Base-by-base conservation (phyloP, 1,140 invertebrate species). In the Heliconius hewitsoni region DNA sequence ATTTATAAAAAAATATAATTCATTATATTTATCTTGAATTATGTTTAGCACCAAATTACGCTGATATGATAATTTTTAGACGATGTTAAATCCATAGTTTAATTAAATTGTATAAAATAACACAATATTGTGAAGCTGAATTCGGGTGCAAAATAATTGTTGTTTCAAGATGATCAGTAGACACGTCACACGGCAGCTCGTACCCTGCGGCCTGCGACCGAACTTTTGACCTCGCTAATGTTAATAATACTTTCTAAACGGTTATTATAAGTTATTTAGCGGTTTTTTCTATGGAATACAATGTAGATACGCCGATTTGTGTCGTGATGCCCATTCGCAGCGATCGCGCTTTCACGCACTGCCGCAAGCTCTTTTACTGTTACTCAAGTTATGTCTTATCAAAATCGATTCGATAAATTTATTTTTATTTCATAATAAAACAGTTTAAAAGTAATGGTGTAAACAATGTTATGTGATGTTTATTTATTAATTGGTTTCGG, bases 201-300 rank as follows among this genome's bases (percentile, higher is more conserved):
- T 81, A 85, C 83, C 83, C 70, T 74, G 75, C 72, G 77, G 75
- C 83, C 70, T 77, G 73, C 72, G 77, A 77, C 84, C 81, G 85
- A 82, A 87, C 89, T 83, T 85, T 84, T 87, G 85, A 89, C 87
- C 88, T 82, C 84, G 76, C 81, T 86, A 86, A 88, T 90, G 84
- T 85, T 86, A 86, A 86, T 87, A 87, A 83, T 81, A 89, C 89
- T 91, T 91, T 91, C 88, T 90, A 90, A 90, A 89, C 82, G 82
- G 80, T 87, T 86, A 87, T 82, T 82, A 81, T 81, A 76, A 80
- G 77, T 79, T 81, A 76, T 82, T 82, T 81, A 82, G 80, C 78
- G 78, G 77, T 82, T 80, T 81, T 81, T 73, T 27, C 72, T 66
- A 18, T 66, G 18, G 39, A 73, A 71, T 73, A 81, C 78, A 79